Percentiles rank a stretch among this genome's conserved stretches.
Conservation (phyloP, 1,140 invertebrate species). For the Ephestia elutella region DNA sequence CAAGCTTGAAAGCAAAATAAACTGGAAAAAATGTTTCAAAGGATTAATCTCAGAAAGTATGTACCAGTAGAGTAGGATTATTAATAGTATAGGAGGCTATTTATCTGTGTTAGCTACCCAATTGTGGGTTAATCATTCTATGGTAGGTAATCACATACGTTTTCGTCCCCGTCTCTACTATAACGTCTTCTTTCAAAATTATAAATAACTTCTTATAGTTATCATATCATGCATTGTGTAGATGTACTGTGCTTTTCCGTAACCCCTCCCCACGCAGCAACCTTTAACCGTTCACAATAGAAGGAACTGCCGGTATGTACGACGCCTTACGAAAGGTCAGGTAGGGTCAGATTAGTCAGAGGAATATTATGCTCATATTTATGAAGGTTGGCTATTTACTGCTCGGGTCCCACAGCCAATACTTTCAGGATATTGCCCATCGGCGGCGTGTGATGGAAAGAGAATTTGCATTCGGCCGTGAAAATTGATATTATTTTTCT, state of each 20-base stretch:
- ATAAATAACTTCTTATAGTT: too few species aligned
- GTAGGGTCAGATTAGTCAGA: constrained; percentile 19
- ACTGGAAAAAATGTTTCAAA: too few species aligned
- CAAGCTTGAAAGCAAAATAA: too few species aligned
- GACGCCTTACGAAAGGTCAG: constrained; percentile 12
- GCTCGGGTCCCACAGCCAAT: constrained; percentile 18
- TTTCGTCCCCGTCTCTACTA: too few species aligned
- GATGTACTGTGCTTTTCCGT: neutral
- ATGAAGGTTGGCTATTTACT: constrained; percentile 28
- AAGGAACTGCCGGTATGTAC: neutral
- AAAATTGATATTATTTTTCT: constrained; percentile 57
- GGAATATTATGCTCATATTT: constrained; percentile 20
- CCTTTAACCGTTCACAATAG: constrained; percentile 1
- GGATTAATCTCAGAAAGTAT: too few species aligned
- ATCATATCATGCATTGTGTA: too few species aligned
- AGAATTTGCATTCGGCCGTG: constrained; percentile 33
- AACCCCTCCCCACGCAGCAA: neutral
- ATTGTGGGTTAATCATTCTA: too few species aligned
- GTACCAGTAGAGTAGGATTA: too few species aligned
- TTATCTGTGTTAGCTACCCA: too few species aligned
- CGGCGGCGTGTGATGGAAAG: constrained; percentile 31
- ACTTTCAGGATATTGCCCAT: constrained; percentile 24
- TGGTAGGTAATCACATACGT: too few species aligned
- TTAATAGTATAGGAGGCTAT: too few species aligned
- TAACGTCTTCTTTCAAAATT: neutral